Evolutionary conservation across 2,113 vertebrate genomes (phyloP).

Genomic region (Ascaphus truei): DNA sequence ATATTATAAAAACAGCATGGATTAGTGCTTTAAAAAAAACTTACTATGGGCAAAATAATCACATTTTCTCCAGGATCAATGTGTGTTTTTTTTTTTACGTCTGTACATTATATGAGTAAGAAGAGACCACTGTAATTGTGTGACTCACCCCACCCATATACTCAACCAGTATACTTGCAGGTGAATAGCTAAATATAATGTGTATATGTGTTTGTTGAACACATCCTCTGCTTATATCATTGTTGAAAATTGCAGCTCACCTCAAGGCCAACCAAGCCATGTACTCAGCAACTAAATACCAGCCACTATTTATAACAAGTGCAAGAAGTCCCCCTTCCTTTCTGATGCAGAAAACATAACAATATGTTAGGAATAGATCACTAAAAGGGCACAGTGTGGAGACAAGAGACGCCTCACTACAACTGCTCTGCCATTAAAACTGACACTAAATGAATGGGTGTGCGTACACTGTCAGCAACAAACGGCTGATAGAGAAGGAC

Average conservation of each 20-base stretch:
- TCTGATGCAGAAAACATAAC: conserved; percentile 19
- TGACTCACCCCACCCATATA: too few relatives aligned
- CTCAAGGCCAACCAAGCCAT: conserved; percentile 24
- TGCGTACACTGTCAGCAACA: neutral
- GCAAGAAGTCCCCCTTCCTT: conserved; percentile 6
- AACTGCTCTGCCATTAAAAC: neutral
- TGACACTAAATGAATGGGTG: neutral
- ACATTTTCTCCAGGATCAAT: too few relatives aligned
- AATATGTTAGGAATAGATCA: conserved; percentile 7
- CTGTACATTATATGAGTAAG: too few relatives aligned
- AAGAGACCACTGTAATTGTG: too few relatives aligned
- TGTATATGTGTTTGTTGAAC: too few relatives aligned
- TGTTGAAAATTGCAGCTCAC: conserved; percentile 23
- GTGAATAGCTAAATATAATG: too few relatives aligned
- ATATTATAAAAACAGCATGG: too few relatives aligned
- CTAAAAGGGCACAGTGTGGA: conserved; percentile 19
- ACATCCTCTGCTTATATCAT: neutral
- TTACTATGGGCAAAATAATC: too few relatives aligned
- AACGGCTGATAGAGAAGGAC: neutral
- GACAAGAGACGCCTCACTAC: neutral
- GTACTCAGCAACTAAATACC: conserved; percentile 18
- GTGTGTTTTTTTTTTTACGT: too few relatives aligned
- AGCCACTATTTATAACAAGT: conserved; percentile 4
- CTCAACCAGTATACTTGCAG: too few relatives aligned
- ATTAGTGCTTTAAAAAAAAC: too few relatives aligned